Conservation (phyloP, 2,113 vertebrate genomes). For the Amphiprion percula region DNA sequence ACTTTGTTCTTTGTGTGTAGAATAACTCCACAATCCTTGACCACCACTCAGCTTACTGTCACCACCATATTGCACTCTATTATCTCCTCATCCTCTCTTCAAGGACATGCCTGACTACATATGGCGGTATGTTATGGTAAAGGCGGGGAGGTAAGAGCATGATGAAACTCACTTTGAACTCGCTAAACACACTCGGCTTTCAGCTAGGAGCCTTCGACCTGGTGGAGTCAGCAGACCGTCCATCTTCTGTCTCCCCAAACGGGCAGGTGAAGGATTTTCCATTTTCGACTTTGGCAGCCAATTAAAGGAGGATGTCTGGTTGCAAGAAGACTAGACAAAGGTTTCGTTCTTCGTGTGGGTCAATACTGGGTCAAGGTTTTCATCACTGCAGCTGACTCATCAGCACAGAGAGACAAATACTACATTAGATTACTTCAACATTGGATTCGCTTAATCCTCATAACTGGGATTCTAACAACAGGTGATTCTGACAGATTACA, state of each 20-base stretch:
- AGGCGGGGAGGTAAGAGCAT: conserved; percentile 40
- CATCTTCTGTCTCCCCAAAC: not conserved
- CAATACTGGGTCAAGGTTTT: conserved; percentile 23
- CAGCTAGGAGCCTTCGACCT: conserved; percentile 8
- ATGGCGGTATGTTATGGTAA: conserved; percentile 12
- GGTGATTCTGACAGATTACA: not conserved
- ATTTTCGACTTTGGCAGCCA: conserved; percentile 17
- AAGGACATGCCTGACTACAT: conserved; percentile 44
- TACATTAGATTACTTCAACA: too few species aligned
- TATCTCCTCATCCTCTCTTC: conserved; percentile 32
- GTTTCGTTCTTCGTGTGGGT: conserved; percentile 8
- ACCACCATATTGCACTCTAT: conserved; percentile 13
- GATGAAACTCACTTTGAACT: conserved; percentile 21
- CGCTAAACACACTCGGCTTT: conserved; percentile 6
- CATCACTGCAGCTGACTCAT: conserved; percentile 39
- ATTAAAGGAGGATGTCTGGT: conserved; percentile 21
- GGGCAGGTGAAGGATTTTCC: conserved; percentile 14
- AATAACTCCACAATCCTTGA: conserved; percentile 38
- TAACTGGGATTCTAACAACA: too few species aligned
- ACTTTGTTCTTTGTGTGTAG: conserved; percentile 47
- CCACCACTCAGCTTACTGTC: conserved; percentile 37
- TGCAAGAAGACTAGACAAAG: conserved; percentile 24
- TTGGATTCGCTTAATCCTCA: too few species aligned
- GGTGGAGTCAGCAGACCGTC: not conserved
- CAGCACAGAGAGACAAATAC: not conserved